Evolutionary conservation across 2,888 invertebrate genomes (phyloP).

Genomic region (Apotomis capreana): DNA sequence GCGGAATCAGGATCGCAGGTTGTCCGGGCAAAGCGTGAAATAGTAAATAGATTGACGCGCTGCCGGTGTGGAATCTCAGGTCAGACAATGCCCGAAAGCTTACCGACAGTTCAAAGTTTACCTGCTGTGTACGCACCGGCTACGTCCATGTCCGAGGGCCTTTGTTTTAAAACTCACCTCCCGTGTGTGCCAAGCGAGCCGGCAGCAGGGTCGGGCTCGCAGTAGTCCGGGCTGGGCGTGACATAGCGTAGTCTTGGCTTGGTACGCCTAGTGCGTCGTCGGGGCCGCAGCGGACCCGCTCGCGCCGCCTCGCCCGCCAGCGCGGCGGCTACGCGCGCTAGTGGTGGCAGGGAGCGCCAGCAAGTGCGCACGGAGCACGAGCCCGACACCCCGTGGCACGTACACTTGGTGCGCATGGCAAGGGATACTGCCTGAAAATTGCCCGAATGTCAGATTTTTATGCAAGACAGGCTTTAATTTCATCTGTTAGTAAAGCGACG

Average conservation of each 20-base stretch:
- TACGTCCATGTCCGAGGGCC: too few relatives aligned
- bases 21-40: too few relatives aligned
- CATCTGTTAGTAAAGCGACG: too few relatives aligned
- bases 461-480: too few relatives aligned
- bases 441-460: neutral
- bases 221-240: constrained; percentile 92
- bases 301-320: constrained; percentile 71
- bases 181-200: constrained; percentile 91
- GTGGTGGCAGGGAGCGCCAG: constrained; percentile 88
- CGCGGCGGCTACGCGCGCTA: constrained; percentile 84
- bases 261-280: constrained; percentile 67
- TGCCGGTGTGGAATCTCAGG: too few relatives aligned
- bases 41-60: too few relatives aligned
- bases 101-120: too few relatives aligned
- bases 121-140: too few relatives aligned
- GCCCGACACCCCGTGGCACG: constrained; percentile 93
- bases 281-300: constrained; percentile 69
- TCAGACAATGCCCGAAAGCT: too few relatives aligned
- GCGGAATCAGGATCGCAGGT: too few relatives aligned
- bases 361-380: constrained; percentile 92
- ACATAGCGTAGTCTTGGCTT: constrained; percentile 88
- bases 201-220: constrained; percentile 87
- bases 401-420: constrained; percentile 86
- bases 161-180: constrained; percentile 77
- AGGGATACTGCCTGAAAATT: constrained; percentile 82